Evolutionary conservation across 1,140 invertebrate species (phyloP).

Genomic region (Drosophila bifasciata): DNA sequence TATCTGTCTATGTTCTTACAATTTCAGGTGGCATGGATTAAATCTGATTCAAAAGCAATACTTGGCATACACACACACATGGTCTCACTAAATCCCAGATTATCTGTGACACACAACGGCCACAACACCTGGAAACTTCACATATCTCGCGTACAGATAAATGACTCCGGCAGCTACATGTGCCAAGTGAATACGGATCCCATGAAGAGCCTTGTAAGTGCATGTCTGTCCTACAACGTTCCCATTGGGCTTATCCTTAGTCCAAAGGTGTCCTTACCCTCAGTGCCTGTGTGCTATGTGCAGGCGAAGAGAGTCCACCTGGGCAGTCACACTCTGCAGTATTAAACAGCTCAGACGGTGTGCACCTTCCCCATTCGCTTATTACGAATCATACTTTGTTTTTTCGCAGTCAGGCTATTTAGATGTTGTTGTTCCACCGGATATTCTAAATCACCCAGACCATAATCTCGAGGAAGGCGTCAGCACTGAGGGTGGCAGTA

Average conservation of each 20-base stretch:
- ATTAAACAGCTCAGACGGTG: not conserved
- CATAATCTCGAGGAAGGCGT: slow-evolving; percentile 85
- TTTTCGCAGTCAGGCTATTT: slow-evolving; percentile 90
- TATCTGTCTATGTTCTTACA: slow-evolving; percentile 47
- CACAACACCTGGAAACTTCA: slow-evolving; percentile 96
- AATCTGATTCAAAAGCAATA: slow-evolving; percentile 94
- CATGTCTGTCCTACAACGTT: slow-evolving; percentile 8
- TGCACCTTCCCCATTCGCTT: not conserved
- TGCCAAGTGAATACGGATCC: slow-evolving; percentile 97
- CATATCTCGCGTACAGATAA: slow-evolving; percentile 93
- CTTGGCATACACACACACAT: slow-evolving; percentile 95
- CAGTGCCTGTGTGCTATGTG: not conserved
- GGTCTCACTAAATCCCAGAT: slow-evolving; percentile 93
- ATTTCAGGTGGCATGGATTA: slow-evolving; percentile 95
- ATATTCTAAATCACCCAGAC: slow-evolving; percentile 89
- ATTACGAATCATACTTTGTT: slow-evolving; percentile 3
- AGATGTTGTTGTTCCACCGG: slow-evolving; percentile 92
- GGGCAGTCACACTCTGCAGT: not conserved
- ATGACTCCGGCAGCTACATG: slow-evolving; percentile 95
- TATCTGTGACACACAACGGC: slow-evolving; percentile 94
- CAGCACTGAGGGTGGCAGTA: slow-evolving; percentile 90
- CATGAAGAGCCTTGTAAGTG: slow-evolving; percentile 93
- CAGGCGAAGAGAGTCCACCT: not conserved
- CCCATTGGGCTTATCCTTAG: slow-evolving; percentile 18
- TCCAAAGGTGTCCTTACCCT: slow-evolving; percentile 7